Evolutionary conservation across 2,888 invertebrate species (phyloP).

Genomic region (Tricholauxania praeusta): DNA sequence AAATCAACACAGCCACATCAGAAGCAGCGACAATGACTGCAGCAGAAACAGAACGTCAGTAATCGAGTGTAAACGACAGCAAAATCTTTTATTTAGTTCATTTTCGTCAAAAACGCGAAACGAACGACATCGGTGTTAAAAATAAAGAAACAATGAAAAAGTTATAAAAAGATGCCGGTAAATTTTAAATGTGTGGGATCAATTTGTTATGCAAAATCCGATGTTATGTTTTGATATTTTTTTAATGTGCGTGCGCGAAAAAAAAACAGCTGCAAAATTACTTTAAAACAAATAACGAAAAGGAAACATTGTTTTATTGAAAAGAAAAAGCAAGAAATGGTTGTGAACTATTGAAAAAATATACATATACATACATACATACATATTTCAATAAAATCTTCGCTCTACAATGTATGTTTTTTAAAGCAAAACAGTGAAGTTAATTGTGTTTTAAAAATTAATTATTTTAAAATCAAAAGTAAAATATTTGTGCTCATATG

Average conservation of each 20-base stretch:
- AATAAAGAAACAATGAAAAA: constrained; percentile 2
- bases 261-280: background rate
- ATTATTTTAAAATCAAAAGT: background rate
- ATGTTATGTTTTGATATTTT: too few species aligned
- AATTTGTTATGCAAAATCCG: background rate
- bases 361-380: constrained; percentile 3
- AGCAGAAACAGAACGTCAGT: constrained; percentile 21
- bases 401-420: background rate
- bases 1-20: constrained; percentile 28
- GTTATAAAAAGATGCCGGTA: background rate
- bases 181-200: background rate
- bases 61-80: constrained; percentile 38
- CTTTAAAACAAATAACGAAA: constrained; percentile 7
- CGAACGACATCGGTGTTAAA: constrained; percentile 48
- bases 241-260: background rate
- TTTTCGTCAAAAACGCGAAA: constrained; percentile 53
- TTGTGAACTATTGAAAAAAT: constrained; percentile 15
- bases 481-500: too few species aligned
- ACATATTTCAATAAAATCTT: background rate
- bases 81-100: constrained; percentile 48
- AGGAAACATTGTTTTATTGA: background rate
- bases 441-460: too few species aligned
- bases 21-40: constrained; percentile 20
- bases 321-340: constrained; percentile 20
- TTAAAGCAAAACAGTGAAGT: background rate